Conservation (phyloP, 2,113 vertebrate species). For the Eurypyga helias region DNA sequence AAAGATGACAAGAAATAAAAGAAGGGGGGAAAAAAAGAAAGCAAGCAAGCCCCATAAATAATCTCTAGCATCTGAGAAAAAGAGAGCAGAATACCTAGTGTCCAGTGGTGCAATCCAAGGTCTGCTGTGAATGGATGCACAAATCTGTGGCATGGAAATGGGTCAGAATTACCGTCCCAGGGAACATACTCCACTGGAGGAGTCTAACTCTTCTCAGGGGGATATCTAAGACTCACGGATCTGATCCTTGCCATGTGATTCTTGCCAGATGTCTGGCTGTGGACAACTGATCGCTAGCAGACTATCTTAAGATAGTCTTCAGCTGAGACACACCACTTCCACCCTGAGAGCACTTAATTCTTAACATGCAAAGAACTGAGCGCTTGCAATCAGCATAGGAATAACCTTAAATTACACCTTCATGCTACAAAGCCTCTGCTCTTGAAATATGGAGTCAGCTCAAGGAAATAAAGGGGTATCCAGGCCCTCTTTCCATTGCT, state of each 20-base stretch:
- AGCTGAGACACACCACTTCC: neutral
- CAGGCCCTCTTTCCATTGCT: neutral
- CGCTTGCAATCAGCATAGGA: neutral
- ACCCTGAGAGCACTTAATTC: neutral
- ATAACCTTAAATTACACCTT: constrained; percentile 6
- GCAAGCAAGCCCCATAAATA: neutral
- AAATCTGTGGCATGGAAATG: neutral
- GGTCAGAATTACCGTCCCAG: neutral
- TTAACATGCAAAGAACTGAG: neutral
- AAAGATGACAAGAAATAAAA: neutral
- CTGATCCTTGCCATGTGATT: neutral
- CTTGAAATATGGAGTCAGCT: neutral
- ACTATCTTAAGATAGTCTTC: neutral
- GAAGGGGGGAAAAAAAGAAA: no score
- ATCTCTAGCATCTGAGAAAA: neutral
- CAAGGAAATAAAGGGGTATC: neutral
- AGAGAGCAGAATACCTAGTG: neutral
- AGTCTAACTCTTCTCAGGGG: neutral
- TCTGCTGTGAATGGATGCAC: neutral
- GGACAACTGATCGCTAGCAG: constrained; percentile 1
- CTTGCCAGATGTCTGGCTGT: neutral
- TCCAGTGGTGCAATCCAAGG: neutral
- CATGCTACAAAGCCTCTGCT: neutral
- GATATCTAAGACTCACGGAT: neutral
- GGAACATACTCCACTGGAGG: neutral